Percentiles rank a stretch among this genome's conserved stretches.
Evolutionary conservation across 2,888 invertebrate genomes (phyloP).

Genomic region (Trichopria drosophilae): DNA sequence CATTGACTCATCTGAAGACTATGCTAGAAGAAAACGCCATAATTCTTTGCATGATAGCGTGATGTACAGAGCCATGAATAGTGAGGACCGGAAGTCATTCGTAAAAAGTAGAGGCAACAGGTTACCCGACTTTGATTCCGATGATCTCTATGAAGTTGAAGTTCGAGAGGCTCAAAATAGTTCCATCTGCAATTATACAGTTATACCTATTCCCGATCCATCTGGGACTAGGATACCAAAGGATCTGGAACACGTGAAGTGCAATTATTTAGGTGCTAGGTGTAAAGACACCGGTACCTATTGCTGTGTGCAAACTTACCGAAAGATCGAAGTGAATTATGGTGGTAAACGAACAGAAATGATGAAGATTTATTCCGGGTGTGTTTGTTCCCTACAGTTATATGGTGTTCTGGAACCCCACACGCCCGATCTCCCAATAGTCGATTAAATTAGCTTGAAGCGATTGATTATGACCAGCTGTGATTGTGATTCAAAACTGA

Average conservation of each 20-base stretch:
- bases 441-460: background rate
- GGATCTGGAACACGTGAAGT: constrained; percentile 40
- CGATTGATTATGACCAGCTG: too few relatives aligned
- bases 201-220: constrained; percentile 32
- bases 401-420: constrained; percentile 21
- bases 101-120: background rate
- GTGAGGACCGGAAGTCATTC: constrained; percentile 7
- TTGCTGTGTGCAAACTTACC: constrained; percentile 44
- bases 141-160: constrained; percentile 34
- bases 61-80: background rate
- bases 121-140: background rate
- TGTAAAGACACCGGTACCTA: constrained; percentile 35
- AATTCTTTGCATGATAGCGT: background rate
- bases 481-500: too few relatives aligned
- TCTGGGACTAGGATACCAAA: constrained; percentile 32
- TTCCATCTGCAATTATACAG: constrained; percentile 43
- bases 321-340: constrained; percentile 33
- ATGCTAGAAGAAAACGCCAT: too few relatives aligned
- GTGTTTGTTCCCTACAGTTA: constrained; percentile 38
- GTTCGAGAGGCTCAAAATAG: constrained; percentile 39
- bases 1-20: too few relatives aligned
- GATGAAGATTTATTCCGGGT: constrained; percentile 40
- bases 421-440: constrained; percentile 4
- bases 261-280: constrained; percentile 37
- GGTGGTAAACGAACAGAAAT: constrained; percentile 1